These are phyloP conservation scores for Junonia oenone DNA, from an alignment of 2,888 invertebrate species.

Conservation along the genomic window DNA sequence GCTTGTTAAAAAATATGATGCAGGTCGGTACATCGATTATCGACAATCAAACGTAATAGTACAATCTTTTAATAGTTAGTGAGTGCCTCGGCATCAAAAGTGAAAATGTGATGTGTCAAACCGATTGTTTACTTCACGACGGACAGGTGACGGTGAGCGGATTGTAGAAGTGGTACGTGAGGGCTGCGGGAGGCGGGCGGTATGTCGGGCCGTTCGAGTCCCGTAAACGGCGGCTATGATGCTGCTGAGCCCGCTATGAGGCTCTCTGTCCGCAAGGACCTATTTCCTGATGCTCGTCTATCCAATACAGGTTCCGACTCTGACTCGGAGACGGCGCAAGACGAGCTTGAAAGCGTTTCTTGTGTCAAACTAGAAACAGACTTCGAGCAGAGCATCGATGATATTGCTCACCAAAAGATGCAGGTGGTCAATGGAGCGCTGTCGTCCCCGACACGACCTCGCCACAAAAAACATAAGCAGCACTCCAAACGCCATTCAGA, in stretches of 20 bases:
- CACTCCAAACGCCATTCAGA: constrained; percentile 58
- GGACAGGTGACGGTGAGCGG: constrained; percentile 70
- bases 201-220: constrained; percentile 75
- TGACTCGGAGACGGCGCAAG: constrained; percentile 44
- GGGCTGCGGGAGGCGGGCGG: constrained; percentile 75
- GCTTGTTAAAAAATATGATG: constrained; percentile 62
- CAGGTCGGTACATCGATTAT: constrained; percentile 59
- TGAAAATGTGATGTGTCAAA: constrained; percentile 81
- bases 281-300: constrained; percentile 61
- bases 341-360: constrained; percentile 53
- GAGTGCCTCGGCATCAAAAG: constrained; percentile 68
- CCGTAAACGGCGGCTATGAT: constrained; percentile 72
- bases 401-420: constrained; percentile 62
- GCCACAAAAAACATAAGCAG: constrained; percentile 68
- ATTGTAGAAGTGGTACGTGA: constrained; percentile 71
- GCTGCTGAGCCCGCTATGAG: constrained; percentile 58
- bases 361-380: constrained; percentile 73
- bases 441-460: constrained; percentile 52
- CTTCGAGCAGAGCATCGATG: constrained; percentile 75
- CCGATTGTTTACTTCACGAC: constrained; percentile 77
- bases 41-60: constrained; percentile 59
- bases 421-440: constrained; percentile 57
- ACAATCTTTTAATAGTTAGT: constrained; percentile 57
- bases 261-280: constrained; percentile 74
- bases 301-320: constrained; percentile 44